Conservation (phyloP, 2,113 vertebrate species). For the Brachyistius frenatus region DNA sequence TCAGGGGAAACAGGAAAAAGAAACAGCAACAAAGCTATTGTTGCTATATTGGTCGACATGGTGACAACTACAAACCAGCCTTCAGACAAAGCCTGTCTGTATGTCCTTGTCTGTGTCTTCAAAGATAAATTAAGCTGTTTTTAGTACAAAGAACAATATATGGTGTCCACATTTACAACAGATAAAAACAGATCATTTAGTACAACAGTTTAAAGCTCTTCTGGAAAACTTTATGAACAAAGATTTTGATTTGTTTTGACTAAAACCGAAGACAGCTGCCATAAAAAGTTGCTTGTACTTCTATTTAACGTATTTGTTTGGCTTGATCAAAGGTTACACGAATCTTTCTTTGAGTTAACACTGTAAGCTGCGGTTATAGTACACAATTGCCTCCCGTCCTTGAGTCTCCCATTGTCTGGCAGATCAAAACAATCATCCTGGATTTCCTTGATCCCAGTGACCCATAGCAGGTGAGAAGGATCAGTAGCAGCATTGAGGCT, state of each 20-base stretch:
- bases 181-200: no score
- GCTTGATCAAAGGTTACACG: background rate
- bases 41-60: slow-evolving; percentile 60
- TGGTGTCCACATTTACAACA: no score
- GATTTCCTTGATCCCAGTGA: slow-evolving; percentile 51
- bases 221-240: no score
- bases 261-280: background rate
- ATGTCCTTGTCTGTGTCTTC: background rate
- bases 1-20: slow-evolving; percentile 69
- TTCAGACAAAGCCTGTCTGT: slow-evolving; percentile 16
- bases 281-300: background rate
- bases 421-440: slow-evolving; percentile 31
- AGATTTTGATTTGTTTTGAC: no score
- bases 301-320: background rate
- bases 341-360: background rate
- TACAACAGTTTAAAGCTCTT: no score
- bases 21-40: slow-evolving; percentile 63
- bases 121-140: no score
- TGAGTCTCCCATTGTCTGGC: slow-evolving; percentile 5
- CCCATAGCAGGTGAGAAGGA: slow-evolving; percentile 66
- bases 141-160: no score
- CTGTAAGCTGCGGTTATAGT: background rate
- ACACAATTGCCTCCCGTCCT: slow-evolving; percentile 3
- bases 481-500: slow-evolving; percentile 32
- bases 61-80: slow-evolving; percentile 34